phyloP scores from a whole-genome alignment of 2,888 invertebrate species.

The Orthonevra nobilis region DNA sequence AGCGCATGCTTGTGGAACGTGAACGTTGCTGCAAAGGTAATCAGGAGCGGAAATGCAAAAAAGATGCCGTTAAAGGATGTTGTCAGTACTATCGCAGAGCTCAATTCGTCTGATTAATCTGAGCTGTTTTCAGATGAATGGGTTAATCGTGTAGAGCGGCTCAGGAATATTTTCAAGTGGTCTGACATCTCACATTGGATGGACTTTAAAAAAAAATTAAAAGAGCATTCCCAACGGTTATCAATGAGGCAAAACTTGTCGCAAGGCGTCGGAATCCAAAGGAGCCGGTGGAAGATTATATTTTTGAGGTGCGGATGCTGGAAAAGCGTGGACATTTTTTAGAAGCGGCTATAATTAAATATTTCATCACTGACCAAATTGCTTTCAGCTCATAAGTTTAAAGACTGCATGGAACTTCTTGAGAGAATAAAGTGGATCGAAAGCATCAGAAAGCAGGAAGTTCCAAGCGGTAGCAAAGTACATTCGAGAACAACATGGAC shows the following conservation, averaged over 20 bases:
- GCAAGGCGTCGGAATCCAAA: neutral
- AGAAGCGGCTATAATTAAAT: constrained; percentile 2
- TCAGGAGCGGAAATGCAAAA: neutral
- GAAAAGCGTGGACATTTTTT: neutral
- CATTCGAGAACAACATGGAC: too few species aligned
- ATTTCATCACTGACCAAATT: neutral
- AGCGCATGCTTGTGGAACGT: neutral
- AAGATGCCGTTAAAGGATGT: neutral
- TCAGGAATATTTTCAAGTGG: neutral
- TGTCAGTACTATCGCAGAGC: neutral
- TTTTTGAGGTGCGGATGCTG: neutral
- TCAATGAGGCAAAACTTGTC: neutral
- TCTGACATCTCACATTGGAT: neutral
- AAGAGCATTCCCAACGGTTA: neutral
- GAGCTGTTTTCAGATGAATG: neutral
- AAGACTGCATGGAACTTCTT: neutral
- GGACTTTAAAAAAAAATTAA: neutral
- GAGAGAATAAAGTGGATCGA: constrained; percentile 2
- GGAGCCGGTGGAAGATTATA: neutral
- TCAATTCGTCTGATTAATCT: neutral
- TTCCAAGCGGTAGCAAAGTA: too few species aligned
- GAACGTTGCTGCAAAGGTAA: neutral
- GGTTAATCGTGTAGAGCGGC: neutral
- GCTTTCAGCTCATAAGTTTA: neutral
- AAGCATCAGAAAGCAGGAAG: constrained; percentile 1